Percentiles rank a stretch among this genome's conserved stretches.
Evolutionary conservation across 2,113 vertebrate genomes (phyloP).

Genomic region (Origma solitaria): DNA sequence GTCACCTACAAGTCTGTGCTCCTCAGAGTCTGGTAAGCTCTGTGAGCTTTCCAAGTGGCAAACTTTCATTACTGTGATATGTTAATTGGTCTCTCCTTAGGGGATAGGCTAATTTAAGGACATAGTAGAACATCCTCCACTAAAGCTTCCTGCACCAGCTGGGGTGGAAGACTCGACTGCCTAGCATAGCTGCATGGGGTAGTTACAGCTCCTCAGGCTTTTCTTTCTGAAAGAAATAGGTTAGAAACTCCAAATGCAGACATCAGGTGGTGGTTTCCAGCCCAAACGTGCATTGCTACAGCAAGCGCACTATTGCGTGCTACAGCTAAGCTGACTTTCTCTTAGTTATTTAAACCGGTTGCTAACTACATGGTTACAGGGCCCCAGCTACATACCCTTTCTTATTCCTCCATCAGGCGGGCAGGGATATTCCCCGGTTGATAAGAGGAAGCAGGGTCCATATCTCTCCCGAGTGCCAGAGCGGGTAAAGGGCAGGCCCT

Average conservation of each 20-base stretch:
- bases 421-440: slow-evolving; percentile 94
- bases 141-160: neutral
- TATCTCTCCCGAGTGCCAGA: slow-evolving; percentile 90
- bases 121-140: neutral
- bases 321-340: slow-evolving; percentile 48
- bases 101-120: neutral
- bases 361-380: slow-evolving; percentile 51
- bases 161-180: neutral
- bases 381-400: slow-evolving; percentile 95
- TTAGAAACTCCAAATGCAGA: slow-evolving; percentile 67
- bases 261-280: slow-evolving; percentile 66
- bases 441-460: slow-evolving; percentile 97
- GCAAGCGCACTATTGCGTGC: slow-evolving; percentile 54
- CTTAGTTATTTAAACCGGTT: neutral
- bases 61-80: neutral
- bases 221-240: slow-evolving; percentile 54
- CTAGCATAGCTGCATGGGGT: slow-evolving; percentile 12
- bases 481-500: slow-evolving; percentile 94
- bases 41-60: slow-evolving; percentile 23
- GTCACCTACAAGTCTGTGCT: neutral
- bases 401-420: slow-evolving; percentile 95
- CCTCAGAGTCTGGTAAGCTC: neutral
- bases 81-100: neutral
- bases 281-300: slow-evolving; percentile 59
- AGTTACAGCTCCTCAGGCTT: slow-evolving; percentile 51